A percentile compares a stretch with the other conserved stretches of the same genome.
These are phyloP conservation scores for Auanema sp. DNA, from an alignment of 2,888 invertebrate species.

Conservation along the genomic window DNA sequence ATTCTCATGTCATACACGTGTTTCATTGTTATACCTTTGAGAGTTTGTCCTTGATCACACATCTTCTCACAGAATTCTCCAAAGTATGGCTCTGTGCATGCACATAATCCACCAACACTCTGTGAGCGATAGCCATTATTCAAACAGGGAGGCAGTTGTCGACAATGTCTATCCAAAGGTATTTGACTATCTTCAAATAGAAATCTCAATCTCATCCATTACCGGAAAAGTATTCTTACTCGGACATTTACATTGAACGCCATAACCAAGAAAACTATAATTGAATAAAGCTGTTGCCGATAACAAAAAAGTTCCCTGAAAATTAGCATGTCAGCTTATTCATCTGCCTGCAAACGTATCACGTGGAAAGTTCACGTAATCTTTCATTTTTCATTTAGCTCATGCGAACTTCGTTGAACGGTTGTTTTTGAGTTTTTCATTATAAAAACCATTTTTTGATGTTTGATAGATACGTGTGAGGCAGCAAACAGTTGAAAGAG, in stretches of 20 bases:
- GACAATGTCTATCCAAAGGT: constrained; percentile 52
- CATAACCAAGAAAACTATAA: constrained; percentile 38
- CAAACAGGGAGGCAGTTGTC: constrained; percentile 53
- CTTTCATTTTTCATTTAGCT: too few relatives aligned
- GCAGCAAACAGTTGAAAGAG: constrained; percentile 10
- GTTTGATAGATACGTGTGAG: constrained; percentile 14
- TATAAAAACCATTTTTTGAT: background rate
- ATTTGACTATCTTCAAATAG: constrained; percentile 5
- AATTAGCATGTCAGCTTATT: background rate
- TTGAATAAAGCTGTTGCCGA: constrained; percentile 49
- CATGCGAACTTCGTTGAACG: too few relatives aligned
- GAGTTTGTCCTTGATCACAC: constrained; percentile 60
- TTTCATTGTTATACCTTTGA: constrained; percentile 41
- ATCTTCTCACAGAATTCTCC: constrained; percentile 60
- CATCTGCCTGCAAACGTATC: background rate
- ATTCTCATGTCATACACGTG: too few relatives aligned
- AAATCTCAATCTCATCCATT: background rate
- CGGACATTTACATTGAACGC: constrained; percentile 56
- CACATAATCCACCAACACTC: constrained; percentile 36
- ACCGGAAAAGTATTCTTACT: constrained; percentile 11
- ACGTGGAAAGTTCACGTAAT: background rate
- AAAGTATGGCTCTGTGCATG: constrained; percentile 59
- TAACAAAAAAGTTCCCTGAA: constrained; percentile 47
- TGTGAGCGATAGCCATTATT: constrained; percentile 55
- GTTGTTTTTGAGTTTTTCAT: background rate